Evolutionary conservation across 2,113 vertebrate species (phyloP), one percentile per base, ranked within the genome.

Genomic region (Tachuris rubrigastra): DNA sequence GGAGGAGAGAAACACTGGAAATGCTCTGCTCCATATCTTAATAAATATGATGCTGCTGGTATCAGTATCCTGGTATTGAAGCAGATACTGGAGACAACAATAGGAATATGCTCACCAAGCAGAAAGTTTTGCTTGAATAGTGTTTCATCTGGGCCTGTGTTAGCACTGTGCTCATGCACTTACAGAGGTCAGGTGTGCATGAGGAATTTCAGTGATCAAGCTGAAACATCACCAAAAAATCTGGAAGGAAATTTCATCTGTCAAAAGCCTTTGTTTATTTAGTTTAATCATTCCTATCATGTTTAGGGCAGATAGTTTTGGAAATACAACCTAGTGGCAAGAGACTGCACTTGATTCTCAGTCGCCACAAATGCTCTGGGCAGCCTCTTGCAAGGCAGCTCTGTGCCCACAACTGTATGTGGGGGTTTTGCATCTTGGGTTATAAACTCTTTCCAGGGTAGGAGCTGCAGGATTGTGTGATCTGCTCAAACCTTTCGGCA

Each of bases 141-240:
- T 2, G 0, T 66, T 93, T 85, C 66, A 87, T 74, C 30, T 63
- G 28, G 49, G 65, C 4, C 2, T 49, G 76, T 50, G 30, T 73
- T 62, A 79, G 50, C 23, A 30, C 39, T 0, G 7, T 0, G 7
- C 37, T 79, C 1, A 0, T 55, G 63, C 2, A 11, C 58, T 42
- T 2, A 2, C 39, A 31, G 35, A 55, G 52, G 31, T 50, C 72
- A 47, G 42, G 31, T 52, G 31, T 56, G 39, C 39, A 14, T 56
- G 68, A 85, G 72, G 75, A 72, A 63, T 62, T 59, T 86, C 82
- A 68, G 39, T 65, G 52, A 86, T 41, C 35, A 21, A 79, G 35
- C n/a, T 94, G 79, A 69, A 86, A 86, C 17, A 8, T 17, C 0
- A 1, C 35, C 56, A 89, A 80, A 74, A 95, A 89, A 89, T 91